Conservation (phyloP, 1,140 invertebrate genomes). For the Apis mellifera region Amel_HAv3.1 CM009942.2:11167001-11167500, state of each 20-base stretch:
- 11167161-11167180: too few species aligned
- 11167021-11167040: slow-evolving; percentile 55
- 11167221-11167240: too few species aligned
- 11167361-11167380: neutral
- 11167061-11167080: neutral
- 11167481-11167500: too few species aligned
- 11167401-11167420: neutral
- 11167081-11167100: neutral
- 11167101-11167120: slow-evolving; percentile 1
- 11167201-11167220: too few species aligned
- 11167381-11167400: neutral
- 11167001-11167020: slow-evolving; percentile 47
- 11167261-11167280: too few species aligned
- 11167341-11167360: neutral
- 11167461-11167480: too few species aligned
- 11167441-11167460: neutral
- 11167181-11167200: too few species aligned
- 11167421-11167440: neutral
- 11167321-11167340: too few species aligned
- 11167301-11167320: too few species aligned
- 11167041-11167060: neutral
- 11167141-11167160: too few species aligned
- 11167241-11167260: too few species aligned
- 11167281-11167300: too few species aligned
- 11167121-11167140: neutral